These are phyloP conservation scores for Sipha flava DNA, from an alignment of 1,140 invertebrate species.

Conservation along the genomic window DNA sequence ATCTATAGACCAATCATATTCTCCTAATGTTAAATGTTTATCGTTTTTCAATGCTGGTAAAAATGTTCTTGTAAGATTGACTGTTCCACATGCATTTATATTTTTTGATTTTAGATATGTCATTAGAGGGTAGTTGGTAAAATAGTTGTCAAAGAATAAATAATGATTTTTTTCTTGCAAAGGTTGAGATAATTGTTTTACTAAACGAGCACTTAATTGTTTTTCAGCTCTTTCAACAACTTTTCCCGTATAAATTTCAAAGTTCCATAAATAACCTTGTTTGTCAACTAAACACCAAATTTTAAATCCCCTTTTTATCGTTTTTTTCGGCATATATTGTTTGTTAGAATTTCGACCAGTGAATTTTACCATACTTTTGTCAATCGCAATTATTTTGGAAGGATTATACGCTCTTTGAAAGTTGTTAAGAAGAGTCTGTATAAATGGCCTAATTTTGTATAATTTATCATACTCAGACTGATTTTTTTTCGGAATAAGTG, in stretches of 20 bases:
- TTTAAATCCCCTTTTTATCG: conserved; percentile 42
- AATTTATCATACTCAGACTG: conserved; percentile 27
- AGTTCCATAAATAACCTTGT: conserved; percentile 39
- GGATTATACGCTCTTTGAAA: conserved; percentile 27
- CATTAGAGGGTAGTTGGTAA: not conserved
- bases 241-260: conserved; percentile 39
- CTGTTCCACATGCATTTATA: not conserved
- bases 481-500: conserved; percentile 10
- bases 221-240: conserved; percentile 25
- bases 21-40: not conserved
- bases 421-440: not conserved
- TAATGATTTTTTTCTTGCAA: not conserved
- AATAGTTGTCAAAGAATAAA: not conserved
- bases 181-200: conserved; percentile 34
- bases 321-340: conserved; percentile 42
- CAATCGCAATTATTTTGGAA: conserved; percentile 29
- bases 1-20: not conserved
- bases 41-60: not conserved
- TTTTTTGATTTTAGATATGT: not conserved
- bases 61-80: not conserved
- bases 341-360: conserved; percentile 39
- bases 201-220: conserved; percentile 38
- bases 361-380: conserved; percentile 39
- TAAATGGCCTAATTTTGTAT: conserved; percentile 34
- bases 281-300: conserved; percentile 40